Evolutionary conservation across 2,888 invertebrate genomes (phyloP).

Genomic region (Dendrolimus houi): DNA sequence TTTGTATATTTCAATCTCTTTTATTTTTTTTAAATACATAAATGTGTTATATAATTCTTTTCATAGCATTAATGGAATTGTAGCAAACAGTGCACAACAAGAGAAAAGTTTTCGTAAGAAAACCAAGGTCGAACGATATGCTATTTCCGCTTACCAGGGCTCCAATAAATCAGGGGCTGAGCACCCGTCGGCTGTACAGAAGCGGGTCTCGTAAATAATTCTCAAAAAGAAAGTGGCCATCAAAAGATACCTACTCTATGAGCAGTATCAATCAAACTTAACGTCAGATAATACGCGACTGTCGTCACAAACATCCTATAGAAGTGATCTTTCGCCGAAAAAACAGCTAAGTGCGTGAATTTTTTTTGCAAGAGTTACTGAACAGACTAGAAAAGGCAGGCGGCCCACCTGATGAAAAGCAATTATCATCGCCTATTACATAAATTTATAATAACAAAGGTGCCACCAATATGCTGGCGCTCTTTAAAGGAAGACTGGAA

Average conservation of each 20-base stretch:
- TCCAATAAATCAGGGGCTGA: background rate
- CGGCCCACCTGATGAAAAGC: too few species aligned
- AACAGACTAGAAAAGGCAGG: too few species aligned
- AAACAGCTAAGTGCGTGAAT: too few species aligned
- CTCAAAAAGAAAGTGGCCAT: background rate
- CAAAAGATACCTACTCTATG: background rate
- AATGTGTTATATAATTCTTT: background rate
- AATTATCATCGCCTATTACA: too few species aligned
- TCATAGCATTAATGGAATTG: background rate
- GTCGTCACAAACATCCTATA: background rate
- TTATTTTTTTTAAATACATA: too few species aligned
- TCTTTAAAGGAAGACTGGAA: too few species aligned
- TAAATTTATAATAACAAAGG: too few species aligned
- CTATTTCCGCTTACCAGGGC: background rate
- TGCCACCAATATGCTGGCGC: too few species aligned
- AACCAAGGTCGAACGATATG: too few species aligned
- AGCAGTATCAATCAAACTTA: slow-evolving; percentile 29
- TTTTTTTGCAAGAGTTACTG: too few species aligned
- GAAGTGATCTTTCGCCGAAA: too few species aligned
- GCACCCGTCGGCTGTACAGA: background rate
- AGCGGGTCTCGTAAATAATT: background rate
- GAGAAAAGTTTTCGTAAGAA: background rate
- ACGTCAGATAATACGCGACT: slow-evolving; percentile 4
- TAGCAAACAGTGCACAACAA: background rate
- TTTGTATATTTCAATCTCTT: too few species aligned